phyloP scores from a whole-genome alignment of 2,113 vertebrate genomes.

The Dipodomys ordii region DNA sequence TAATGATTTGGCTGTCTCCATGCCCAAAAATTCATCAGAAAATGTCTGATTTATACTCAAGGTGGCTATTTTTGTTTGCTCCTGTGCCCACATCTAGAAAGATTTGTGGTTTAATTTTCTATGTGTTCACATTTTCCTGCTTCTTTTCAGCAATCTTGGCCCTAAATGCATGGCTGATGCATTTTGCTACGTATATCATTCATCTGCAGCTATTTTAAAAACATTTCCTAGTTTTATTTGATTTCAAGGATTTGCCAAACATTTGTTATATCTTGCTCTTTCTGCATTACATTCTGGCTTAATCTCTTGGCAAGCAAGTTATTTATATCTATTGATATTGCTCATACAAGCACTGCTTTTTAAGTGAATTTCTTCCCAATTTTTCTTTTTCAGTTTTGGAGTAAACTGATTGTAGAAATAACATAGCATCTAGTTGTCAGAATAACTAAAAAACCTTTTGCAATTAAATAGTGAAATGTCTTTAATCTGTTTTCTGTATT shows the following conservation, averaged over 20 bases:
- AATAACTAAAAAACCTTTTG: slow-evolving; percentile 36
- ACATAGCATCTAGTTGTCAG: not conserved
- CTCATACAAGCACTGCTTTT: slow-evolving; percentile 57
- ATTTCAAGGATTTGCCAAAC: slow-evolving; percentile 67
- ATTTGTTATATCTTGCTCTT: slow-evolving; percentile 65
- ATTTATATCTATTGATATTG: slow-evolving; percentile 70
- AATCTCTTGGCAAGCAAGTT: slow-evolving; percentile 71
- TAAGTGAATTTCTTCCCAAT: slow-evolving; percentile 36
- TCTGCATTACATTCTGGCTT: slow-evolving; percentile 60
- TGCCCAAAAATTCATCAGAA: slow-evolving; percentile 59
- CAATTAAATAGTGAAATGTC: not conserved
- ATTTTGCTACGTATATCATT: slow-evolving; percentile 70
- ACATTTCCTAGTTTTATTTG: slow-evolving; percentile 67
- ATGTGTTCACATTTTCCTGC: slow-evolving; percentile 34
- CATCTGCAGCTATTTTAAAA: slow-evolving; percentile 61
- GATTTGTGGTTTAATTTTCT: slow-evolving; percentile 69
- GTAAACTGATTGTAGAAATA: slow-evolving; percentile 39
- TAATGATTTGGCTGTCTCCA: slow-evolving; percentile 36
- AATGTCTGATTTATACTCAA: slow-evolving; percentile 47
- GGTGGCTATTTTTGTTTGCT: slow-evolving; percentile 48
- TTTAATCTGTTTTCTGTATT: slow-evolving; percentile 45
- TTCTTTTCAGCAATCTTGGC: slow-evolving; percentile 63
- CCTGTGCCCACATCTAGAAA: slow-evolving; percentile 47
- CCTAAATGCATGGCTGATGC: slow-evolving; percentile 52
- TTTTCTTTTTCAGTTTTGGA: slow-evolving; percentile 58